phyloP scores from a whole-genome alignment of 1,140 invertebrate species.

The Mamestra configurata region DNA sequence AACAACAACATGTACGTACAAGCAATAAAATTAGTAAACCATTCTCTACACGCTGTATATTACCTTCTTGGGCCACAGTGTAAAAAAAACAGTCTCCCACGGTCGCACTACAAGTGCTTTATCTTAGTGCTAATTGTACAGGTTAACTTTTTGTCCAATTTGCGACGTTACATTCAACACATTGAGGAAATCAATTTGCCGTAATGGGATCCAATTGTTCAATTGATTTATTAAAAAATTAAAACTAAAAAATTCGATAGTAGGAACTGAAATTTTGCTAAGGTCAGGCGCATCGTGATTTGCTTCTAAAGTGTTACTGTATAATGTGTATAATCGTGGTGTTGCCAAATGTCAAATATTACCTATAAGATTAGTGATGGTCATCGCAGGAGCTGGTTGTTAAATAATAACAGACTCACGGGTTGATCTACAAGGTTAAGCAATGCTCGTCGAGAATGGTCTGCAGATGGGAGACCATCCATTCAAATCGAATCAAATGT shows the following conservation, averaged over 20 bases:
- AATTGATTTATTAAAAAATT: slow-evolving; percentile 62
- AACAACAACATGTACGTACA: neutral
- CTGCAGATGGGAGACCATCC: no score
- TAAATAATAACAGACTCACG: no score
- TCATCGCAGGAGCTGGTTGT: no score
- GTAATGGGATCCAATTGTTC: slow-evolving; percentile 77
- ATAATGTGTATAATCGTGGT: slow-evolving; percentile 7
- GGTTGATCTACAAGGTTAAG: no score
- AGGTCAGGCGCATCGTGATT: slow-evolving; percentile 55
- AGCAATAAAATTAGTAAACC: slow-evolving; percentile 3
- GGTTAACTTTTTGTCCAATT: slow-evolving; percentile 78
- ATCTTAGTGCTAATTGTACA: slow-evolving; percentile 80
- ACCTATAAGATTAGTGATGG: slow-evolving; percentile 19
- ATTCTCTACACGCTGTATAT: slow-evolving; percentile 43
- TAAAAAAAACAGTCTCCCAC: slow-evolving; percentile 76
- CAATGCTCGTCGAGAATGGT: no score
- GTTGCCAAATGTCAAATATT: slow-evolving; percentile 36
- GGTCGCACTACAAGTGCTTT: slow-evolving; percentile 83
- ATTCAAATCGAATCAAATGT: no score
- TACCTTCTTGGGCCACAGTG: slow-evolving; percentile 58
- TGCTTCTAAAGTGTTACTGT: slow-evolving; percentile 13
- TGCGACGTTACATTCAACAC: slow-evolving; percentile 63
- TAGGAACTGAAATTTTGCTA: slow-evolving; percentile 66
- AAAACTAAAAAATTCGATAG: slow-evolving; percentile 66
- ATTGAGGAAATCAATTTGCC: slow-evolving; percentile 80